These are phyloP conservation scores for Aphidius gifuensis DNA, from an alignment of 1,140 invertebrate genomes.

Conservation along the genomic window DNA sequence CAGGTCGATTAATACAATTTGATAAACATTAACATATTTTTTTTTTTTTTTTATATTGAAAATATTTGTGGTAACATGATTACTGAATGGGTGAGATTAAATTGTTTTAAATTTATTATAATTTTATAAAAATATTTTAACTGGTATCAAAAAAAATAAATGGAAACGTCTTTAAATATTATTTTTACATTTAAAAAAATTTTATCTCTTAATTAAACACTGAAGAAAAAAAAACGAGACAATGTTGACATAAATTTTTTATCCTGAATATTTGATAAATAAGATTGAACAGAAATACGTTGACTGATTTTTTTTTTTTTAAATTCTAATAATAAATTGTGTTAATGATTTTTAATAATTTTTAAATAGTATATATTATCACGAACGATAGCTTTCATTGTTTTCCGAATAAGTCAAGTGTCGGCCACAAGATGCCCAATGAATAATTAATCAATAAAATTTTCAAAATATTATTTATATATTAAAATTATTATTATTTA, in stretches of 20 bases:
- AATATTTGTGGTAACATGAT: constrained; percentile 32
- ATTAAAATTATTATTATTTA: background rate
- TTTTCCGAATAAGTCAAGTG: constrained; percentile 31
- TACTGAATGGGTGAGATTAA: constrained; percentile 42
- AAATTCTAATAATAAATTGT: too few relatives aligned
- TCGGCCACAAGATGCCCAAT: constrained; percentile 20
- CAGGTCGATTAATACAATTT: constrained; percentile 14
- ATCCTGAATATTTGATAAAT: too few relatives aligned
- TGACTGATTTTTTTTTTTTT: too few relatives aligned
- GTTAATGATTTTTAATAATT: too few relatives aligned
- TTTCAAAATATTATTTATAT: constrained; percentile 15
- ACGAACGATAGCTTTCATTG: constrained; percentile 17
- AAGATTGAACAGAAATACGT: too few relatives aligned
- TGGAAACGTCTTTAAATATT: too few relatives aligned
- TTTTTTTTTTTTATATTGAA: constrained; percentile 16
- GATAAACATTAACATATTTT: constrained; percentile 10
- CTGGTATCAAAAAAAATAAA: background rate
- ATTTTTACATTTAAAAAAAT: too few relatives aligned
- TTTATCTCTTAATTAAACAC: background rate
- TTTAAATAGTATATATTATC: too few relatives aligned
- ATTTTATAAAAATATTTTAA: background rate
- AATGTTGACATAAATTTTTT: too few relatives aligned
- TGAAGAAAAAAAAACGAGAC: background rate
- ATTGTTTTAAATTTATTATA: constrained; percentile 1
- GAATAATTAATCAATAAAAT: constrained; percentile 30